Evolutionary conservation across 2,797 vertebrate genomes (phyloP).

Genomic region (Diceros bicornis): DNA sequence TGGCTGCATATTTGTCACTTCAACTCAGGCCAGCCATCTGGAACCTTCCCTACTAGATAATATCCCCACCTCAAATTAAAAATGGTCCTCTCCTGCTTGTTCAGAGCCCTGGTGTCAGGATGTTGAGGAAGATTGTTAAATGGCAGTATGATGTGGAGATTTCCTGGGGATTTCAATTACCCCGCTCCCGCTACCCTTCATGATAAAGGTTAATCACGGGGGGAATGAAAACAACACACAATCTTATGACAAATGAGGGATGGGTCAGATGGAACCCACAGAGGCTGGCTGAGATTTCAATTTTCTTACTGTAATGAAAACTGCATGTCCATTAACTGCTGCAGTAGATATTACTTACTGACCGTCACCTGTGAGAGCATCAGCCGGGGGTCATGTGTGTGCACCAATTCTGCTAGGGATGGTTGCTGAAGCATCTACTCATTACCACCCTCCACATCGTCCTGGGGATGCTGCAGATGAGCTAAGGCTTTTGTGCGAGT

Average conservation of each 20-base stretch:
- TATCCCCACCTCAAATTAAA: background rate
- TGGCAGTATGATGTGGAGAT: background rate
- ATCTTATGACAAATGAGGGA: slow-evolving; percentile 41
- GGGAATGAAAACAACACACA: slow-evolving; percentile 12
- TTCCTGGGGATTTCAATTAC: slow-evolving; percentile 50
- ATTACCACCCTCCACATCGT: accelerated
- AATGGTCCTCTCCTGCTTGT: background rate
- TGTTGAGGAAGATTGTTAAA: background rate
- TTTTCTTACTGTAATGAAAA: slow-evolving; percentile 77
- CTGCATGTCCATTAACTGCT: slow-evolving; percentile 66
- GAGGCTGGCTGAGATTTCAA: slow-evolving; percentile 69
- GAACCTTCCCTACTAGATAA: slow-evolving; percentile 26
- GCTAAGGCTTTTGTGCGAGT: background rate
- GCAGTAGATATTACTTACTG: background rate
- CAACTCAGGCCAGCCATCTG: background rate
- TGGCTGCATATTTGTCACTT: background rate
- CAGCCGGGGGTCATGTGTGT: accelerated
- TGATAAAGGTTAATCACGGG: background rate
- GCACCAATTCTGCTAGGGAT: background rate
- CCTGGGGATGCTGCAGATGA: background rate
- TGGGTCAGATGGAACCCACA: background rate
- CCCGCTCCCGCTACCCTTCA: background rate
- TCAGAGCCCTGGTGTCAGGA: background rate
- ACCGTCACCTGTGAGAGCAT: background rate
- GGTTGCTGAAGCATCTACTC: background rate